Evolutionary conservation across 2,888 invertebrate genomes (phyloP).

Genomic region (Machimus rusticus): DNA sequence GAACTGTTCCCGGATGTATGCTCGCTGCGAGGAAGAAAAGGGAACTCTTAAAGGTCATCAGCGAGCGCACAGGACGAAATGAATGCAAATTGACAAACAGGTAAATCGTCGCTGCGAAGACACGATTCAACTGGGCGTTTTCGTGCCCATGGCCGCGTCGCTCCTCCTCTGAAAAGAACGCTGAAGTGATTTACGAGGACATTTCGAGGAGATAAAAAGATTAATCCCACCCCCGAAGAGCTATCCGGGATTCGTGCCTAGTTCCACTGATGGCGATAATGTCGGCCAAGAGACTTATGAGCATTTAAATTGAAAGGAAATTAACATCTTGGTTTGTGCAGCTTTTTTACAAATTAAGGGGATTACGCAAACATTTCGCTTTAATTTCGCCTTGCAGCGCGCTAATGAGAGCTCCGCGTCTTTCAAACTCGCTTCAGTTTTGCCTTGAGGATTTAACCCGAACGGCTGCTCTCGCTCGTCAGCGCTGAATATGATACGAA

Average conservation of each 20-base stretch:
- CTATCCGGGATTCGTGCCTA: neutral
- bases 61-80: neutral
- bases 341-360: neutral
- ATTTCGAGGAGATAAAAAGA: constrained; percentile 24
- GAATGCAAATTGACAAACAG: constrained; percentile 37
- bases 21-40: neutral
- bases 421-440: neutral
- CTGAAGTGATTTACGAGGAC: constrained; percentile 35
- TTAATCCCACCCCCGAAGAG: neutral
- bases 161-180: constrained; percentile 5
- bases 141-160: neutral
- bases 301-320: constrained; percentile 33
- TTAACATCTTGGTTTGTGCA: constrained; percentile 20
- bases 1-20: neutral
- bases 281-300: constrained; percentile 20
- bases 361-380: neutral
- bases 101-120: constrained; percentile 12
- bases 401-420: neutral
- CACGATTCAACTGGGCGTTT: constrained; percentile 12
- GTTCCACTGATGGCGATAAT: constrained; percentile 19
- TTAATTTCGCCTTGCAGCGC: neutral
- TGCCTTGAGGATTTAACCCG: neutral
- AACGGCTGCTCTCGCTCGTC: neutral
- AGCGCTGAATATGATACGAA: neutral
- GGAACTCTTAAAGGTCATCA: constrained; percentile 18